Percentiles rank a stretch among this genome's conserved stretches.
phyloP scores from a whole-genome alignment of 1,140 invertebrate species.

The Apolygus lucorum region DNA sequence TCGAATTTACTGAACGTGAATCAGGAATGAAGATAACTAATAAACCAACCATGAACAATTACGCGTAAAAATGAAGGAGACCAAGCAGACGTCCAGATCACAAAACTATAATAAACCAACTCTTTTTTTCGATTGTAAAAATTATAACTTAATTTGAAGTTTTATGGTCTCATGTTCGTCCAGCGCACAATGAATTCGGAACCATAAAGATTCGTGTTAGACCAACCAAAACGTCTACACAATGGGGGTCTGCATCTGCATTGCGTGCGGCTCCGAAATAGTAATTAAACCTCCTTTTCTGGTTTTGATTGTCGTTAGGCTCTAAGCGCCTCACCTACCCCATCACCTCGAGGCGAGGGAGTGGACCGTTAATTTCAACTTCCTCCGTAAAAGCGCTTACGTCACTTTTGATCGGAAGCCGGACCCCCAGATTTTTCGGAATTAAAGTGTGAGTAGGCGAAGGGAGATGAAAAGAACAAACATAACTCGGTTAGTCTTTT shows the following conservation, averaged over 20 bases:
- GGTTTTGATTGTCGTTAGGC: not conserved
- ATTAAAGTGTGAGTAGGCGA: not conserved
- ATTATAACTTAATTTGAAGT: too few species aligned
- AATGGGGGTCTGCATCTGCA: not conserved
- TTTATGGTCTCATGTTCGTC: too few species aligned
- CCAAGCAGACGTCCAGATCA: too few species aligned
- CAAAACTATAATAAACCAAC: too few species aligned
- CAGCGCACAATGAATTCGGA: too few species aligned
- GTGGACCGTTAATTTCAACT: not conserved
- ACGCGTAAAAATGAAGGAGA: too few species aligned
- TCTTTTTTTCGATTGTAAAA: too few species aligned
- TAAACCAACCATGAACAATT: too few species aligned
- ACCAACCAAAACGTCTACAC: not conserved
- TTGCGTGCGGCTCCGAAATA: not conserved
- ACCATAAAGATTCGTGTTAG: not conserved
- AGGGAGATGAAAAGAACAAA: slow-evolving; percentile 1
- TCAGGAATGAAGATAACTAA: too few species aligned
- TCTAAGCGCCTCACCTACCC: not conserved
- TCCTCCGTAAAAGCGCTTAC: not conserved
- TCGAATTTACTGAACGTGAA: too few species aligned
- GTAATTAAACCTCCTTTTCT: not conserved
- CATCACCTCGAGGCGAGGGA: not conserved
- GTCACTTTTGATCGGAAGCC: not conserved
- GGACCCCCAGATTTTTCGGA: not conserved
- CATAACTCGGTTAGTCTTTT: not conserved